phyloP scores from a whole-genome alignment of 2,888 invertebrate species.

The Geotrupes spiniger region DNA sequence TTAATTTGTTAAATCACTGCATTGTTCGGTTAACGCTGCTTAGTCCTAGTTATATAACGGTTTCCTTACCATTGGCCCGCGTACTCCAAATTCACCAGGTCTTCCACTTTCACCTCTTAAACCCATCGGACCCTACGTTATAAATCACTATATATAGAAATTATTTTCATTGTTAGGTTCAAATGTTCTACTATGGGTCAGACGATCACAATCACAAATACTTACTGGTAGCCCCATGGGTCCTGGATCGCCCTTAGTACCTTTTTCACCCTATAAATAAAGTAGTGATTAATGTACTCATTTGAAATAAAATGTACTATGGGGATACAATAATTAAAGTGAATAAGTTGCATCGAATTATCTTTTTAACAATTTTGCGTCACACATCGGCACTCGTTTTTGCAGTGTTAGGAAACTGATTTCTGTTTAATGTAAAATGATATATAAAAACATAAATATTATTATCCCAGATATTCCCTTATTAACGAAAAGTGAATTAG shows the following conservation, averaged over 20 bases:
- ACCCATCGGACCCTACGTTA: conserved; percentile 74
- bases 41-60: conserved; percentile 43
- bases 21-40: conserved; percentile 42
- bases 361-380: too few relatives aligned
- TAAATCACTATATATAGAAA: conserved; percentile 9
- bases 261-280: conserved; percentile 71
- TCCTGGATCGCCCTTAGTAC: conserved; percentile 80
- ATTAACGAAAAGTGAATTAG: too few relatives aligned
- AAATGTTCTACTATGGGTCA: too few relatives aligned
- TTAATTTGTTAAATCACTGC: conserved; percentile 46
- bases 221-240: conserved; percentile 96
- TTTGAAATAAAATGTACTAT: too few relatives aligned
- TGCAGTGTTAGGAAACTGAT: too few relatives aligned
- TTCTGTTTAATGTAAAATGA: too few relatives aligned
- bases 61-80: conserved; percentile 75
- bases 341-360: too few relatives aligned
- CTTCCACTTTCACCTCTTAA: conserved; percentile 73
- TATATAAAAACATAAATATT: too few relatives aligned
- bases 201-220: conserved; percentile 37
- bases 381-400: too few relatives aligned
- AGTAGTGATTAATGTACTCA: neutral
- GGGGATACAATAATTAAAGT: too few relatives aligned
- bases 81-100: conserved; percentile 70
- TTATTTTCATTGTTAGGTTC: neutral
- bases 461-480: too few relatives aligned